These are phyloP conservation scores for Uropetala carovei DNA, from an alignment of 2,888 invertebrate species.

Conservation along the genomic window DNA sequence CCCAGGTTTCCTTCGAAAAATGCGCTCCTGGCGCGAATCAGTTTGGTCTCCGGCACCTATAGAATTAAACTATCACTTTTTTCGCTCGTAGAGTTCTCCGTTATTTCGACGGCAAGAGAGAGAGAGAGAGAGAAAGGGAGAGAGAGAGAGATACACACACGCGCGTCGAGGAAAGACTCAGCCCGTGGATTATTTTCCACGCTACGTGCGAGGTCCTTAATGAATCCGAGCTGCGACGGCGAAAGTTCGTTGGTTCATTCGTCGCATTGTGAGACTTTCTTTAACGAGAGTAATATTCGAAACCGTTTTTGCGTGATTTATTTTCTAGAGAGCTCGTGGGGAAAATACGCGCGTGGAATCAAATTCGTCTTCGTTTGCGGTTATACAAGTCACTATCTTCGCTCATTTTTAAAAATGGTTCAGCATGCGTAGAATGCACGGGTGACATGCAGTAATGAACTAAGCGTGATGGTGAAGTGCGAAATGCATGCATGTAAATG, in stretches of 20 bases:
- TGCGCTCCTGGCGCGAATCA: slow-evolving; percentile 32
- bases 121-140: background rate
- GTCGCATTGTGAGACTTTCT: slow-evolving; percentile 26
- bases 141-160: too few species aligned
- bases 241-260: slow-evolving; percentile 11
- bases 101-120: background rate
- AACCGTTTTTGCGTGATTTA: slow-evolving; percentile 19
- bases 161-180: background rate
- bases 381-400: too few species aligned
- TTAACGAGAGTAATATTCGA: slow-evolving; percentile 32
- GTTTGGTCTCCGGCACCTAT: slow-evolving; percentile 31
- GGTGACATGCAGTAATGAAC: too few species aligned
- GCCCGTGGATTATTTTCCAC: background rate
- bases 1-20: slow-evolving; percentile 30
- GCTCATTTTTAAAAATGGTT: too few species aligned
- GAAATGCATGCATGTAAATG: too few species aligned
- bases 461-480: too few species aligned
- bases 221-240: slow-evolving; percentile 4
- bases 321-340: background rate
- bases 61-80: slow-evolving; percentile 35
- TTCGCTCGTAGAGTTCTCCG: background rate
- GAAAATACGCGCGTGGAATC: background rate
- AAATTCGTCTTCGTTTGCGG: background rate
- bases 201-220: background rate
- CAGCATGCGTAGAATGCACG: too few species aligned